Evolutionary conservation across 2,888 invertebrate genomes (phyloP).

Genomic region (Yponomeuta sedellus): DNA sequence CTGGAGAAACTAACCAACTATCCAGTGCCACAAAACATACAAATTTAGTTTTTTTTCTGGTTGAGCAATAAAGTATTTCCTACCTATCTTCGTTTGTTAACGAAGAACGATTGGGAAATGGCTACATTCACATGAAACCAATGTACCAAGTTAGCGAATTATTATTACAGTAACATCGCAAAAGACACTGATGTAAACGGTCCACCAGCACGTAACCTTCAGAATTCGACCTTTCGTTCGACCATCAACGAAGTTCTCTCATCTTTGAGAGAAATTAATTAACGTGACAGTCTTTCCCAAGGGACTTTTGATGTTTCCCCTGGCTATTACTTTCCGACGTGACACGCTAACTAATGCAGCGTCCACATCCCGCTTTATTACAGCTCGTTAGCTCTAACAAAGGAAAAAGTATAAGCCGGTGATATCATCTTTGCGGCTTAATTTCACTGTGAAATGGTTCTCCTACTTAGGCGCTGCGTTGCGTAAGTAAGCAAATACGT

Average conservation of each 20-base stretch:
- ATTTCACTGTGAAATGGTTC: not conserved
- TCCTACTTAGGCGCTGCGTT: not conserved
- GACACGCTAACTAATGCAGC: slow-evolving; percentile 20
- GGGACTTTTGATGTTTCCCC: slow-evolving; percentile 20
- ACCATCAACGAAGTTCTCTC: too few relatives aligned
- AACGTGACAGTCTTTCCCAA: slow-evolving; percentile 13
- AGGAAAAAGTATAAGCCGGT: slow-evolving; percentile 4
- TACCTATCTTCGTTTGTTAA: too few relatives aligned
- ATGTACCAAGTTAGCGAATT: too few relatives aligned
- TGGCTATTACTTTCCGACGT: slow-evolving; percentile 23
- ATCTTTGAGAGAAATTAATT: slow-evolving; percentile 2
- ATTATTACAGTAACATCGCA: too few relatives aligned
- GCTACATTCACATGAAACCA: too few relatives aligned
- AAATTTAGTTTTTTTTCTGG: too few relatives aligned
- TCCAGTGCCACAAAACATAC: not conserved
- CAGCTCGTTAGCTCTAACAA: not conserved
- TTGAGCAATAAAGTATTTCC: too few relatives aligned
- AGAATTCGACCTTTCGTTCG: not conserved
- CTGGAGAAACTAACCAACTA: slow-evolving; percentile 1
- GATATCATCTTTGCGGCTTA: not conserved
- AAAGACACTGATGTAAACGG: not conserved
- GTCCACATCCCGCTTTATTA: slow-evolving; percentile 17
- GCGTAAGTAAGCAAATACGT: not conserved
- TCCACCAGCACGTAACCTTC: not conserved
- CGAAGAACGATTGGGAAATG: too few relatives aligned